phyloP scores from a whole-genome alignment of 2,797 vertebrate species.

The Paratrypauchen microcephalus region DNA sequence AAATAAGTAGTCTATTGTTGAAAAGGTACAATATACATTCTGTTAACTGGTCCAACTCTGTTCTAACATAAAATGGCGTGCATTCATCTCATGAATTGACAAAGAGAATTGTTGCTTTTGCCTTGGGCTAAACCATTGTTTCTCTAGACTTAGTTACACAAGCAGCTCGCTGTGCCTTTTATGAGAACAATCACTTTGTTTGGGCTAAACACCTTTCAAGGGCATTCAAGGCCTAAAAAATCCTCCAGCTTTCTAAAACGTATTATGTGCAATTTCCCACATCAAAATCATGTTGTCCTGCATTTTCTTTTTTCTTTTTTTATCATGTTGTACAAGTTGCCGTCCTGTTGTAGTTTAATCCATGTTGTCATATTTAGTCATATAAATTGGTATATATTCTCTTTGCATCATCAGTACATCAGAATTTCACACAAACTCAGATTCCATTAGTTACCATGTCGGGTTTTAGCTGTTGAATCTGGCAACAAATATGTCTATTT shows the following conservation, averaged over 20 bases:
- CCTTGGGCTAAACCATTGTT: constrained; percentile 58
- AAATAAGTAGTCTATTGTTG: constrained; percentile 56
- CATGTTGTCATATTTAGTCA: constrained; percentile 10
- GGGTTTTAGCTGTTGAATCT: no score
- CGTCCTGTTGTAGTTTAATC: background rate
- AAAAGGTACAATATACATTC: constrained; percentile 47
- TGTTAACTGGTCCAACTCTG: constrained; percentile 45
- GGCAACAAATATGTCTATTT: no score
- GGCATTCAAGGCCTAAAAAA: constrained; percentile 39
- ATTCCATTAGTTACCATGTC: no score
- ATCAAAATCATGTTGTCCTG: constrained; percentile 50
- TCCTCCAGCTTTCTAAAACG: constrained; percentile 44
- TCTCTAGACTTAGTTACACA: constrained; percentile 46
- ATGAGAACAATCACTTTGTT: constrained; percentile 56
- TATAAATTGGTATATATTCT: background rate
- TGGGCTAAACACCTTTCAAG: constrained; percentile 60
- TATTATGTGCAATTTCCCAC: constrained; percentile 44
- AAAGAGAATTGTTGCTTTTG: constrained; percentile 61
- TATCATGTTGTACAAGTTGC: background rate
- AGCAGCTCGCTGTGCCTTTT: constrained; percentile 40
- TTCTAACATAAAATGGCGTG: constrained; percentile 43
- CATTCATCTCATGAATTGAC: constrained; percentile 63
- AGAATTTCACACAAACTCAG: no score
- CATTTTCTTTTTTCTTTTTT: background rate
- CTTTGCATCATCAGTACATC: no score